Evolutionary conservation across 2,113 vertebrate species (phyloP), one percentile per base, ranked within the genome.

Genomic region (Pseudorhombus dupliciocellatus): DNA sequence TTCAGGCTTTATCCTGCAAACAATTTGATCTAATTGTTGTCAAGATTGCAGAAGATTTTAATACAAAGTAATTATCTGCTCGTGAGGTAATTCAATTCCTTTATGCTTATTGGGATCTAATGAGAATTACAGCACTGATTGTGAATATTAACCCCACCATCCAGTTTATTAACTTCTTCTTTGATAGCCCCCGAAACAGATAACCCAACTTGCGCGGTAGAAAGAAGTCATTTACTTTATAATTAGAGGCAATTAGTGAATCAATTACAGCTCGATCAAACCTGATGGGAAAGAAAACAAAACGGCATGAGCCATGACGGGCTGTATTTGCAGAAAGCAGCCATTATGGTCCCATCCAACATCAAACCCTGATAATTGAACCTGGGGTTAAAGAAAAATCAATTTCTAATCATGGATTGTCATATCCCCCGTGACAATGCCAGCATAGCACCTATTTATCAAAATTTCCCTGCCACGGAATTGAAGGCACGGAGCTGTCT

Each of bases 181-280:
- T 65, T 89, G 81, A 88, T 87, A 79, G 74, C 77, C 53, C 56
- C 66, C 55, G 25, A 76, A 86, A 85, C 70, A 79, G 83, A 87
- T 86, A 86, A 86, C 75, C 77, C 70, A 83, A 79, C 84, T 68
- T 44, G 71, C 51, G 24, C 7, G 34, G 46, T 16, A 66, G 70
- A 86, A 70, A 88, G 62, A 82, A 84, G 83, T 57, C 26, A 77
- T 88, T 92, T 84, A 81, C 78, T 88, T 87, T 80, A 80, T 84
- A 89, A 92, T 93, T 90, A 91, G 92, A 91, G 75, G 62, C 78
- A 91, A 91, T 93, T 93, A 92, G 87, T 46, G 46, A 82, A 91
- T 90, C 88, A 89, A 91, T 93, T 91, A 92, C 67, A 58, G 79
- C 85, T 86, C 51, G 42, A 88, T 91, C 86, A 86, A 87, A 90